A percentile compares a stretch with the other conserved stretches of the same genome.
Conservation (phyloP, 2,888 invertebrate genomes). For the Laspeyria flexula region DNA sequence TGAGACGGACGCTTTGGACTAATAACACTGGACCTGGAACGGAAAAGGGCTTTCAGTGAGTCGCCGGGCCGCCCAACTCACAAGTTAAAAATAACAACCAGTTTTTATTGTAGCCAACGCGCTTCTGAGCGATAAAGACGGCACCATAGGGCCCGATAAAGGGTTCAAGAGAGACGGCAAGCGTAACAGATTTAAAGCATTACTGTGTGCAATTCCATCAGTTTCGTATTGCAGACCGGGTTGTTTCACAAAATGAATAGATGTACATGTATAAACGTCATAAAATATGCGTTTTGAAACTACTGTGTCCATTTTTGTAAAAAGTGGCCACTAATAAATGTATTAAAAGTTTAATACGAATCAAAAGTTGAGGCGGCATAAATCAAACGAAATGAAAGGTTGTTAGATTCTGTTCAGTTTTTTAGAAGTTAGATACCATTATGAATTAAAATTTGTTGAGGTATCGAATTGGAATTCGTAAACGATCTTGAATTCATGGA, state of each 20-base stretch:
- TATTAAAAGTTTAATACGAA: too few relatives aligned
- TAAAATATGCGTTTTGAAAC: not conserved
- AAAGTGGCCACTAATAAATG: too few relatives aligned
- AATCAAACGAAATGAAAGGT: too few relatives aligned
- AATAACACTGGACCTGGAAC: slow-evolving; percentile 69
- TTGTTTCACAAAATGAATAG: slow-evolving; percentile 39
- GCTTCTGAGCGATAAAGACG: slow-evolving; percentile 75
- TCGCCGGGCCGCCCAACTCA: slow-evolving; percentile 74
- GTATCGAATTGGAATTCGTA: too few relatives aligned
- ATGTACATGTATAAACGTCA: not conserved
- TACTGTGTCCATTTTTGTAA: too few relatives aligned
- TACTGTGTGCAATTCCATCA: slow-evolving; percentile 76
- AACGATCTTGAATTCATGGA: too few relatives aligned
- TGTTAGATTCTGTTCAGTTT: too few relatives aligned
- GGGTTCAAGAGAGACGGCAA: slow-evolving; percentile 71
- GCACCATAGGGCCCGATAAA: slow-evolving; percentile 64
- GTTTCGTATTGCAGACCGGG: slow-evolving; percentile 59
- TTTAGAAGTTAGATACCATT: too few relatives aligned
- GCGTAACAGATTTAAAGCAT: slow-evolving; percentile 77
- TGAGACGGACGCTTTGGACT: slow-evolving; percentile 35
- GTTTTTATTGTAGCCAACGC: slow-evolving; percentile 81
- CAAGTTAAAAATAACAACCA: slow-evolving; percentile 84
- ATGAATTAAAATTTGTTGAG: too few relatives aligned
- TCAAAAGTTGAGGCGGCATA: too few relatives aligned
- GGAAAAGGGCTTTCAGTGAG: slow-evolving; percentile 76